Evolutionary conservation across 30 jellyfish, hydroid and myxozoan species (phyloP), one percentile per base, ranked within the genome.

Genomic region (Cassiopea andromeda): DNA sequence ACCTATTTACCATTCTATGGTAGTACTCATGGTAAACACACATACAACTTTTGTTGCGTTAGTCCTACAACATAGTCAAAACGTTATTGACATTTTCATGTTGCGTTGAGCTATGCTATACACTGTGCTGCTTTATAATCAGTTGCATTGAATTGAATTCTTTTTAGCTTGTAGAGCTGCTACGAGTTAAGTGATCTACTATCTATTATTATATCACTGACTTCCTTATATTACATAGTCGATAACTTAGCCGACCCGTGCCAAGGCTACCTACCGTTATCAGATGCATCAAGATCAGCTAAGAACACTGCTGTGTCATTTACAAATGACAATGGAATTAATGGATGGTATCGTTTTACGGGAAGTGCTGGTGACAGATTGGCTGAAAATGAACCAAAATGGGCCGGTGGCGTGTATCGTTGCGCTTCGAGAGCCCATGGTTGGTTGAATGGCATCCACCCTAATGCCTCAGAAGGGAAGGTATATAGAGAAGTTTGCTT

Each of bases 401-500:
- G 44, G 44, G n/a, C 7, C 44, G 0, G 81, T 72, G 4, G 46
- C 4, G n/a, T 8, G 6, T 75, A 5, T 8, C 84, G 84, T 7
- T 75, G 84, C 17, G 46, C 15, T 2, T 8, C 84, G 16, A 8
- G 15, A 14, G 68, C 84, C n/a, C 84, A 14, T 45, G 84, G 84
- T n/a, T 75, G 84, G 84, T 27, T 75, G 38, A 47, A 75, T 75
- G 84, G 84, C 15, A 75, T 0, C 9, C 84, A 44, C n/a, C 84
- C 84, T 44, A 75, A 7, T 44, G 69, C n/a, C 2, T 44, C 69
- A 2, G 84, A 75, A 2, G 84, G 84, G 13, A 46, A 75, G n/a
- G 84, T 75, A 2, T 1, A 2, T 2, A 75, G 69, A 75, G n/a
- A 27, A 47, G 84, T 75, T 69, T 75, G 84, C 46, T 75, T 75